Evolutionary conservation across 1,140 invertebrate species (phyloP).

Genomic region (Melitaea cinxia): DNA sequence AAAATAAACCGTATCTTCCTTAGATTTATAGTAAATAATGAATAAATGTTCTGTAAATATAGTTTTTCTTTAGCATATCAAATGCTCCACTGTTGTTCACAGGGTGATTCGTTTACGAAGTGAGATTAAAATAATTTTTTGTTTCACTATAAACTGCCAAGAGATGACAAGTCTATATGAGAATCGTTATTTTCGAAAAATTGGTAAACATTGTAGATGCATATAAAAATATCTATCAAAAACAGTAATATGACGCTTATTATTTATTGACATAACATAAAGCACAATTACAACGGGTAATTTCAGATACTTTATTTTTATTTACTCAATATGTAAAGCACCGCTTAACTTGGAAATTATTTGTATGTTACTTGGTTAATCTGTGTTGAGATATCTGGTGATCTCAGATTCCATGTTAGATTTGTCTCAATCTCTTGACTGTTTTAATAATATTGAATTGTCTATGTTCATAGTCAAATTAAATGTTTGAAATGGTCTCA

Average conservation of each 20-base stretch:
- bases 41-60: constrained; percentile 44
- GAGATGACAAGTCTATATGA: constrained; percentile 15
- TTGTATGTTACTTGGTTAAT: constrained; percentile 16
- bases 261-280: constrained; percentile 19
- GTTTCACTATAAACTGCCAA: constrained; percentile 28
- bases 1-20: neutral
- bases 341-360: constrained; percentile 2
- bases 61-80: constrained; percentile 49
- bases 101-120: constrained; percentile 54
- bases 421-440: neutral
- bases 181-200: constrained; percentile 1
- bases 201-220: constrained; percentile 9
- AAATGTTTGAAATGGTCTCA: constrained; percentile 35
- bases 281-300: constrained; percentile 32
- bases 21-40: neutral
- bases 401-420: neutral
- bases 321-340: neutral
- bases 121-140: constrained; percentile 52
- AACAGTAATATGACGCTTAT: constrained; percentile 26
- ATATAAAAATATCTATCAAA: constrained; percentile 13
- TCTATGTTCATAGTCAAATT: neutral
- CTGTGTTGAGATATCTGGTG: neutral
- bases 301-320: constrained; percentile 27
- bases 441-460: neutral
- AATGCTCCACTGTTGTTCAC: constrained; percentile 50